Conservation (phyloP, 2,888 invertebrate genomes). For the Philereme transversata region DNA sequence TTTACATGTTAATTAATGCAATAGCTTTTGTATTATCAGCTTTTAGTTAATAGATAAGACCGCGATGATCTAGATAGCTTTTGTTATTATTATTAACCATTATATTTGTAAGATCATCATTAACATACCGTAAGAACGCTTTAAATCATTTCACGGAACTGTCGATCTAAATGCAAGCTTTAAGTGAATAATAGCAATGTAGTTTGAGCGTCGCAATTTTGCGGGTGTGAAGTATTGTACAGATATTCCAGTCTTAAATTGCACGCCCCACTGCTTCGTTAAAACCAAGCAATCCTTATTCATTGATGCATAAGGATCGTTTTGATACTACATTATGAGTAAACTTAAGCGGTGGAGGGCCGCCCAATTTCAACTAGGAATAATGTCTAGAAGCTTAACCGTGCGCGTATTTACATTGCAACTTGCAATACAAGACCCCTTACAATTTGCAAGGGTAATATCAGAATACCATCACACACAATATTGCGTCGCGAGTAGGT, state of each 20-base stretch:
- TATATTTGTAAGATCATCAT: constrained; percentile 4
- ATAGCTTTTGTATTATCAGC: neutral
- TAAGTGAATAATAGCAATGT: constrained; percentile 12
- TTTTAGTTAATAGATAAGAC: constrained; percentile 10
- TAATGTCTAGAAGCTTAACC: no score
- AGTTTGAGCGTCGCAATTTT: constrained; percentile 6
- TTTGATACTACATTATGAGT: no score
- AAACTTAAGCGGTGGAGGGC: no score
- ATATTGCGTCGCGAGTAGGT: constrained; percentile 9
- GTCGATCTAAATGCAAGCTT: constrained; percentile 25
- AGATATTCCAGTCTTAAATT: neutral
- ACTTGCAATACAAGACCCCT: no score
- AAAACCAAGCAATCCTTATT: no score
- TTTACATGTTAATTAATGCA: neutral
- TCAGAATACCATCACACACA: neutral
- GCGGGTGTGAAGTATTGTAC: neutral
- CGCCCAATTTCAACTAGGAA: no score
- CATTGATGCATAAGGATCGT: no score
- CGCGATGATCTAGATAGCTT: constrained; percentile 3
- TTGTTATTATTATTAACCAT: constrained; percentile 1
- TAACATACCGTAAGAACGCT: constrained; percentile 7
- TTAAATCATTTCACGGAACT: constrained; percentile 19
- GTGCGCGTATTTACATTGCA: no score
- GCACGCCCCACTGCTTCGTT: no score
- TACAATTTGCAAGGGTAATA: no score